Percentiles rank a stretch among this genome's conserved stretches.
Evolutionary conservation across 2,888 invertebrate genomes (phyloP).

Genomic region (Tineola bisselliella): DNA sequence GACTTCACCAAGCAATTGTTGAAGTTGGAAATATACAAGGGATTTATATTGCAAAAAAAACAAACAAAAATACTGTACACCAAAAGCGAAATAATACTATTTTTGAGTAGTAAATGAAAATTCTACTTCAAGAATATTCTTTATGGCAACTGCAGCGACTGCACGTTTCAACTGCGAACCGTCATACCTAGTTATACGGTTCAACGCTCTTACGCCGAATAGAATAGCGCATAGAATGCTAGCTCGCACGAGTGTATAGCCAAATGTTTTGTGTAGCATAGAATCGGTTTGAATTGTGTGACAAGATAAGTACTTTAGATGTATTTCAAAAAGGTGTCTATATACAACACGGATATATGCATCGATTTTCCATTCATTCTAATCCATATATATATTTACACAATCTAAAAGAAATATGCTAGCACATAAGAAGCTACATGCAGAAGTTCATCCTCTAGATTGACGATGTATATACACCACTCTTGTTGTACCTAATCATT

Average conservation of each 20-base stretch:
- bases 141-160: slow-evolving; percentile 2
- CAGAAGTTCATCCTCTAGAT: too few relatives aligned
- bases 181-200: not conserved
- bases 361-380: not conserved
- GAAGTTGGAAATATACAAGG: too few relatives aligned
- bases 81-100: not conserved
- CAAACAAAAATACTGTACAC: too few relatives aligned
- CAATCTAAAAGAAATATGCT: too few relatives aligned
- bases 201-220: not conserved
- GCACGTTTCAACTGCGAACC: not conserved
- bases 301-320: not conserved
- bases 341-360: too few relatives aligned
- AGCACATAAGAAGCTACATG: too few relatives aligned
- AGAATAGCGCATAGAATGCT: not conserved
- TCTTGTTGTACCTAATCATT: too few relatives aligned
- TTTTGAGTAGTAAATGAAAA: not conserved
- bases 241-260: not conserved
- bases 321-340: not conserved
- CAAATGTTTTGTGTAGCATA: not conserved
- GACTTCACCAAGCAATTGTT: too few relatives aligned
- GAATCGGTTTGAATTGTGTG: slow-evolving; percentile 5
- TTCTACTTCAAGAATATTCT: not conserved
- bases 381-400: too few relatives aligned
- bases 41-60: too few relatives aligned
- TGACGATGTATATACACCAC: too few relatives aligned